Evolutionary conservation across 2,113 vertebrate genomes (phyloP).

Genomic region (Meriones unguiculatus): DNA sequence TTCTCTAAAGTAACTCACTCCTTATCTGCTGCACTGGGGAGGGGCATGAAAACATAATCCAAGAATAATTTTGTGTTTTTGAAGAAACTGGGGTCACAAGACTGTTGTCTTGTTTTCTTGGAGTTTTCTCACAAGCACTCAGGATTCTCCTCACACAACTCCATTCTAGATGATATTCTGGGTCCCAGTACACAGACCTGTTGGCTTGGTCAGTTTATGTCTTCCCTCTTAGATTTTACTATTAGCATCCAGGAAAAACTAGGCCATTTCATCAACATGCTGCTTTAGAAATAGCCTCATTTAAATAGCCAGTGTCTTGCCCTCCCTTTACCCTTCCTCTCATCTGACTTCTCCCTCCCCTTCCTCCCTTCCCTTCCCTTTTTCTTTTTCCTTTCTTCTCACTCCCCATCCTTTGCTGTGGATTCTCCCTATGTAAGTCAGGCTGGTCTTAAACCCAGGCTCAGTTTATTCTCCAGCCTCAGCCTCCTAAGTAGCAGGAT

Average conservation of each 20-base stretch:
- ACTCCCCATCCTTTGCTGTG: neutral
- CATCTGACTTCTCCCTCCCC: neutral
- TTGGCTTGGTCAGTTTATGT: neutral
- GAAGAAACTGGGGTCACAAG: neutral
- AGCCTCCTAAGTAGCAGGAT: neutral
- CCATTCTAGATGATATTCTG: neutral
- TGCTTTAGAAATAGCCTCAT: neutral
- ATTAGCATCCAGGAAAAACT: neutral
- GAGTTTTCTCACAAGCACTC: neutral
- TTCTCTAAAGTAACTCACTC: neutral
- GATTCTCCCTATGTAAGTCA: neutral
- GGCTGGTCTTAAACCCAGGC: neutral
- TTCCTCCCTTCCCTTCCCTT: neutral
- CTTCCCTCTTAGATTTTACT: neutral
- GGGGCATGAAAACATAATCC: no score
- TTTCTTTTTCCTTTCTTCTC: no score
- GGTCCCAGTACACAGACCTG: neutral
- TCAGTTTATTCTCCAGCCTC: no score
- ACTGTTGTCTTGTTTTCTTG: neutral
- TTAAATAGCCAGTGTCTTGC: neutral
- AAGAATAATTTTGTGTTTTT: neutral
- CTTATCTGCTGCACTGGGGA: neutral
- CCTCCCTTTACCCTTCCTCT: neutral
- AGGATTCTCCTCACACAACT: neutral
- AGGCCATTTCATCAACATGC: neutral